Percentiles rank a stretch among this genome's conserved stretches.
Conservation (phyloP, 2,113 vertebrate genomes). For the Strix uralensis region DNA sequence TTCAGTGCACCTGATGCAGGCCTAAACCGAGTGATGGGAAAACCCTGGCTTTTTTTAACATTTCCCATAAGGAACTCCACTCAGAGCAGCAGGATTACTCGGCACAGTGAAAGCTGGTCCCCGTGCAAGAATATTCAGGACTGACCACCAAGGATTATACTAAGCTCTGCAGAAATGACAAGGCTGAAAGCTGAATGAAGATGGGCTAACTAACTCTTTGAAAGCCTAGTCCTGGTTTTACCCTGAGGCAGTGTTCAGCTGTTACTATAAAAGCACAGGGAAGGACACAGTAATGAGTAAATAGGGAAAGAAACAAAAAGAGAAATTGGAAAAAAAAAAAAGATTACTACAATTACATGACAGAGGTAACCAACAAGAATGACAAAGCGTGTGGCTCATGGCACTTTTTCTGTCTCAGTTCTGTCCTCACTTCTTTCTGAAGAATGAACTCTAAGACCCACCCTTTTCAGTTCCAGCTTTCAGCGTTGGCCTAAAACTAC, state of each 20-base stretch:
- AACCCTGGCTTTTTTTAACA: not conserved
- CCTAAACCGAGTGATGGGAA: not conserved
- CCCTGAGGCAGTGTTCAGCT: not conserved
- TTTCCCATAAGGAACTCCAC: not conserved
- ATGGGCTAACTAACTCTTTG: not conserved
- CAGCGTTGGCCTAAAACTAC: not conserved
- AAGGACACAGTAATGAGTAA: not conserved
- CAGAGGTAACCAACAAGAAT: not conserved
- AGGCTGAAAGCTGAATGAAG: not conserved
- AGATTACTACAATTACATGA: not conserved
- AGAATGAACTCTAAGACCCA: not conserved
- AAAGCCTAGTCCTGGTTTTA: not conserved
- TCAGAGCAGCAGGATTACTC: not conserved
- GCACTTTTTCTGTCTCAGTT: not conserved
- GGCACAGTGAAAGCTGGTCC: not conserved
- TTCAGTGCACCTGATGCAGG: not conserved
- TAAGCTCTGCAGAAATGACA: not conserved
- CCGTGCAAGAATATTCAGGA: not conserved
- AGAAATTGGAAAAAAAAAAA: not conserved
- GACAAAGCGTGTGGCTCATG: rapidly evolving
- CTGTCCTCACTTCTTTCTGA: not conserved
- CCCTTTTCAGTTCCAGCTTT: not conserved
- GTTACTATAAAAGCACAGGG: not conserved
- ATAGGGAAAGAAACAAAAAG: not conserved
- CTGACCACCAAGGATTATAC: not conserved